phyloP scores from a whole-genome alignment of 2,113 vertebrate species.

The Rhegmatorhina hoffmannsi region DNA sequence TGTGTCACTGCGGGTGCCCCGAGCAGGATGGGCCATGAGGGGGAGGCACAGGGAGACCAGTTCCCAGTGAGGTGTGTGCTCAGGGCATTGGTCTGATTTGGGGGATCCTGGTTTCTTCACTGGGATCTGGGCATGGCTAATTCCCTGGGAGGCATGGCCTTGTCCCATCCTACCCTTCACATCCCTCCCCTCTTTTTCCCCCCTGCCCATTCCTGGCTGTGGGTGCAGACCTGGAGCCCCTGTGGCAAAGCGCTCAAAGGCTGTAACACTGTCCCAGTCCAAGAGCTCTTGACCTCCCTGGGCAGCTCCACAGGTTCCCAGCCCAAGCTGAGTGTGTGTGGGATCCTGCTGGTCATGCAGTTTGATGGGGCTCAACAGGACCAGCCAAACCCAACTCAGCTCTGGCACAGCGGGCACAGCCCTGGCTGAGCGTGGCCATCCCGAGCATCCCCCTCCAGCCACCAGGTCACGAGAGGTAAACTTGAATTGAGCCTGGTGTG shows the following conservation, averaged over 20 bases:
- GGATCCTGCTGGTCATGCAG: accelerated
- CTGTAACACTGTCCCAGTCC: accelerated
- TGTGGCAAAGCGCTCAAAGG: accelerated
- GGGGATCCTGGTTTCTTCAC: not conserved
- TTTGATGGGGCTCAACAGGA: accelerated
- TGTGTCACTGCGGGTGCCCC: accelerated
- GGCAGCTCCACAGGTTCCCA: not conserved
- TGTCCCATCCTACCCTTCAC: not conserved
- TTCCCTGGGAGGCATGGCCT: not conserved
- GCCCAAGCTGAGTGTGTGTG: accelerated
- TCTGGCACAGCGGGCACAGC: not conserved
- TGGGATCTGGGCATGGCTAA: not conserved
- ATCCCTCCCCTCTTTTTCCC: not conserved
- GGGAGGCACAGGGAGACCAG: accelerated
- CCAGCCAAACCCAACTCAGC: not conserved
- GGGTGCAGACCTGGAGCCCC: not conserved
- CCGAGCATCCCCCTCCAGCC: accelerated
- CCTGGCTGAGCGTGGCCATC: not conserved
- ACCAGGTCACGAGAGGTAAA: not conserved
- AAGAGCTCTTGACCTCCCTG: not conserved
- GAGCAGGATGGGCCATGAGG: accelerated
- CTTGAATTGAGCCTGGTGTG: not conserved
- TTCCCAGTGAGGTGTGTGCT: not conserved
- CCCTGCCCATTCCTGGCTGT: not conserved
- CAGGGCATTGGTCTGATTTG: not conserved